phyloP scores from a whole-genome alignment of 1,140 invertebrate species.

The Formica selysi region DNA sequence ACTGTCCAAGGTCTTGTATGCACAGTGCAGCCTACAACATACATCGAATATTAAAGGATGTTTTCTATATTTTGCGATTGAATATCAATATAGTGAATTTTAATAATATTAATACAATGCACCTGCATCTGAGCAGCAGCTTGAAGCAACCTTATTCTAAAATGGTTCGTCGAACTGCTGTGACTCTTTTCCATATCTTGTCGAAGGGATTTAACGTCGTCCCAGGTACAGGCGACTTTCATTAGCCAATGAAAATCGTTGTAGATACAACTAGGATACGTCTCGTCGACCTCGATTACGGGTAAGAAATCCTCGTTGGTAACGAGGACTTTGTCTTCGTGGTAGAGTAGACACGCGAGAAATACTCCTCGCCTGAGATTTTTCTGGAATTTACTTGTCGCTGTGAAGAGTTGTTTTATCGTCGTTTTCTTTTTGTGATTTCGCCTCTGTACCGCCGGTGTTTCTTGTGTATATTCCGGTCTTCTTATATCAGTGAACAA shows the following conservation, averaged over 20 bases:
- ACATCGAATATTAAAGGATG: background rate
- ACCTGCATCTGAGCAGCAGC: constrained; percentile 98
- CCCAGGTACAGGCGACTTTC: constrained; percentile 98
- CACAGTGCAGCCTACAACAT: constrained; percentile 91
- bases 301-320: constrained; percentile 98
- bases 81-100: background rate
- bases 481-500: constrained; percentile 91
- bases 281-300: constrained; percentile 98
- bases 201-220: constrained; percentile 95
- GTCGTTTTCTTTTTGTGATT: constrained; percentile 95
- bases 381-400: constrained; percentile 98
- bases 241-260: constrained; percentile 99
- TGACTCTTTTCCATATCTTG: constrained; percentile 97
- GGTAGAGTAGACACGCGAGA: constrained; percentile 96
- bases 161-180: constrained; percentile 94
- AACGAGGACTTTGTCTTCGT: constrained; percentile 97
- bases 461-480: constrained; percentile 88
- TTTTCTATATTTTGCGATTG: background rate
- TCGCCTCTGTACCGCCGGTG: constrained; percentile 87
- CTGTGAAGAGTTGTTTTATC: constrained; percentile 97
- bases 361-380: constrained; percentile 96
- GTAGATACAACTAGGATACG: constrained; percentile 95
- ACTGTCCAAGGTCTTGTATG: constrained; percentile 96
- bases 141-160: constrained; percentile 96
- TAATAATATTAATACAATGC: constrained; percentile 44